These are phyloP conservation scores for Channa maculata DNA, from an alignment of 2,113 vertebrate genomes.

Conservation along the genomic window DNA sequence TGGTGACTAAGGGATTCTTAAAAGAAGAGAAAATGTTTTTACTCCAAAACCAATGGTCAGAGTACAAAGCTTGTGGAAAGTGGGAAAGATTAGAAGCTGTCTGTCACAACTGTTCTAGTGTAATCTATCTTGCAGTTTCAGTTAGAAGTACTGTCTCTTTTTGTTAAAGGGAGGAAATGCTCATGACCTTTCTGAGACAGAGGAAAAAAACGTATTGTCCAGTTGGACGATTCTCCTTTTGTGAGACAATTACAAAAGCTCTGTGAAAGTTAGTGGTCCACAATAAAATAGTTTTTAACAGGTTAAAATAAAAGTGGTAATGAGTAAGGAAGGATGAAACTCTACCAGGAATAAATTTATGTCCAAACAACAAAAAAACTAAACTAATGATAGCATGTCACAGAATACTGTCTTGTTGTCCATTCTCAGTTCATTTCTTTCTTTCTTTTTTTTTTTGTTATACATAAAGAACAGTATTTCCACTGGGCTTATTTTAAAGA, in stretches of 20 bases:
- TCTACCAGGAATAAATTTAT: too few species aligned
- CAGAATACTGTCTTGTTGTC: too few species aligned
- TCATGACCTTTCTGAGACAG: conserved; percentile 20
- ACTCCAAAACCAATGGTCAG: conserved; percentile 42
- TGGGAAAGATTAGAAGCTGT: conserved; percentile 52
- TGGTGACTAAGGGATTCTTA: conserved; percentile 56
- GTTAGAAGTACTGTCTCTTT: conserved; percentile 34
- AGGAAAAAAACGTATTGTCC: conserved; percentile 2
- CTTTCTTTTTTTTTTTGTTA: too few species aligned
- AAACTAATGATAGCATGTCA: too few species aligned
- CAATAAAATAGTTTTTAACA: neutral
- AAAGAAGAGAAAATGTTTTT: conserved; percentile 64
- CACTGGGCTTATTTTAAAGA: too few species aligned
- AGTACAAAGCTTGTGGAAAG: conserved; percentile 42
- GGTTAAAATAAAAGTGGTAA: neutral
- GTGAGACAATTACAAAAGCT: conserved; percentile 1
- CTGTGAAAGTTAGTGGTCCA: neutral
- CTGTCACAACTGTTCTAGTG: conserved; percentile 8
- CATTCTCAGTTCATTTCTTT: too few species aligned
- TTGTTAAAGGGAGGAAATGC: conserved; percentile 41
- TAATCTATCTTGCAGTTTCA: conserved; percentile 40
- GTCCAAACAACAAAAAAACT: too few species aligned
- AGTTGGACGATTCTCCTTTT: conserved; percentile 5
- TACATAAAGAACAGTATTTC: too few species aligned
- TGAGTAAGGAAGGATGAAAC: neutral